Percentiles rank a stretch among this genome's conserved stretches.
phyloP scores from a whole-genome alignment of 1,140 invertebrate species.

The Diachasmimorpha longicaudata region DNA sequence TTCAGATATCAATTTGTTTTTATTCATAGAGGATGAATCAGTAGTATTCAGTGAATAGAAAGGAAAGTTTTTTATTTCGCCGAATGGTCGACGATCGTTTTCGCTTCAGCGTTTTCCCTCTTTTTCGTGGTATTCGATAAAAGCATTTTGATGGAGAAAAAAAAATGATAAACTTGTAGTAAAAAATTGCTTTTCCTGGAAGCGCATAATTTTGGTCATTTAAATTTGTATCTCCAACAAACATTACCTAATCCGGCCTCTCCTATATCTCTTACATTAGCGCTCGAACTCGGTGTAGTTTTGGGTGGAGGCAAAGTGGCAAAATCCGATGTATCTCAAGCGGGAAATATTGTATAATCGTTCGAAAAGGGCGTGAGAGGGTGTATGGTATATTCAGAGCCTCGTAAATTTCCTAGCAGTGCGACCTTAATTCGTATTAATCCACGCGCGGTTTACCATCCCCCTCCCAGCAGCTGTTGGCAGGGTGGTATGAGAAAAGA shows the following conservation, averaged over 20 bases:
- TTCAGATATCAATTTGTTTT: too few species aligned
- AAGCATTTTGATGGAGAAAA: too few species aligned
- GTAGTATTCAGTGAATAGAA: too few species aligned
- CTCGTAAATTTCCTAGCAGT: background rate
- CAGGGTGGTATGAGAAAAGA: background rate
- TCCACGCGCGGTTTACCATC: conserved; percentile 24
- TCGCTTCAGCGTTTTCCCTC: too few species aligned
- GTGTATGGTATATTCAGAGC: background rate
- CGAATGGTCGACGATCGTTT: too few species aligned
- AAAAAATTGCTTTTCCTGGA: too few species aligned
- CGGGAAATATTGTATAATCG: background rate
- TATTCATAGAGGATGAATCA: too few species aligned
- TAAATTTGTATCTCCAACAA: background rate
- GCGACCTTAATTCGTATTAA: conserved; percentile 30
- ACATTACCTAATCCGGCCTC: background rate
- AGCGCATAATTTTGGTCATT: background rate
- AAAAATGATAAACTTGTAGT: too few species aligned
- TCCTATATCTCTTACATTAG: background rate
- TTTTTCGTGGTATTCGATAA: too few species aligned
- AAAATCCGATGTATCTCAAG: background rate
- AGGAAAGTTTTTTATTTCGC: too few species aligned
- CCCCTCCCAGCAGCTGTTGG: background rate
- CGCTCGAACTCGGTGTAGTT: background rate
- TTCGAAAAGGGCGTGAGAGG: background rate
- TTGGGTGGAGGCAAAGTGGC: background rate